A percentile compares a stretch with the other conserved stretches of the same genome.
phyloP scores from a whole-genome alignment of 2,113 vertebrate genomes.

The Bos indicus region DNA sequence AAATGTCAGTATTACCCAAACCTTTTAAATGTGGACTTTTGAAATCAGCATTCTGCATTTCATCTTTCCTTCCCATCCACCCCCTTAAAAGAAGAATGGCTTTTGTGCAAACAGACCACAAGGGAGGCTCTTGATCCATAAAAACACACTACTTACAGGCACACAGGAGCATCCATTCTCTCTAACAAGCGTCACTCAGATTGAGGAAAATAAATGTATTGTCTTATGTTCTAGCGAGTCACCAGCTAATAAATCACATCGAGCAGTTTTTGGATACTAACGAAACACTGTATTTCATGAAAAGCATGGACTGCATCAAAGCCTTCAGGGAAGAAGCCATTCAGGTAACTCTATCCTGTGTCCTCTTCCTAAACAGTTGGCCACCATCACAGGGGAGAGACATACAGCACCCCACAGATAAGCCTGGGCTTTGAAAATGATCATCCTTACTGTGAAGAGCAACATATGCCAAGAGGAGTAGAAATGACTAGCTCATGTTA shows the following conservation, averaged over 20 bases:
- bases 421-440: background rate
- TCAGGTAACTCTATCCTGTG: constrained; percentile 82
- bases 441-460: background rate
- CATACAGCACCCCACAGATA: background rate
- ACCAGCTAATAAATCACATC: constrained; percentile 89
- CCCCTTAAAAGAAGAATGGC: background rate
- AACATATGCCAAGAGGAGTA: background rate
- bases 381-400: background rate
- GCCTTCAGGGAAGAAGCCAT: constrained; percentile 91
- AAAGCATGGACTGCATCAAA: constrained; percentile 90
- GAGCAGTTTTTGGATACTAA: constrained; percentile 93
- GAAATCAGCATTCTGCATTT: background rate
- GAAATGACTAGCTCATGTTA: background rate
- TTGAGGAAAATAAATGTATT: background rate
- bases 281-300: constrained; percentile 89
- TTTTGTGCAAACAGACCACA: background rate
- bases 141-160: background rate
- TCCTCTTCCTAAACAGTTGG: background rate
- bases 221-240: constrained; percentile 85
- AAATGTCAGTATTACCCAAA: background rate
- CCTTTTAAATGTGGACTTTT: background rate
- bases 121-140: background rate
- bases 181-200: background rate
- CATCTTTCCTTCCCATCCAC: background rate
- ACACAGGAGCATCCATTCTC: background rate